Percentiles rank a stretch among this genome's conserved stretches.
Conservation (phyloP, 2,113 vertebrate species). For the Anolis carolinensis region DNA sequence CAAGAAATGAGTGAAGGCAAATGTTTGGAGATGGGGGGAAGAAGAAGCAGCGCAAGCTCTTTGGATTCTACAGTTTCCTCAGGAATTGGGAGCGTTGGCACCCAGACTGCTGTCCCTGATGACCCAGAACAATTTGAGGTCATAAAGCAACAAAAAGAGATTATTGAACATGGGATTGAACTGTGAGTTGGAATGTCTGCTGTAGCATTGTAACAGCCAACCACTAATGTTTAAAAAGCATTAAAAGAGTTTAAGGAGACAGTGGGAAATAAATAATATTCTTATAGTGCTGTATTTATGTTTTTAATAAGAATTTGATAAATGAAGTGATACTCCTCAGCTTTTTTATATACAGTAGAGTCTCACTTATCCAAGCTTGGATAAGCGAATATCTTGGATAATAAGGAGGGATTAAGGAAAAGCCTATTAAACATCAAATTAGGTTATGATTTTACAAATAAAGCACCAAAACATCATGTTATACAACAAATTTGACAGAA, state of each 20-base stretch:
- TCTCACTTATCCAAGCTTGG: no score
- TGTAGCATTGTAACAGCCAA: neutral
- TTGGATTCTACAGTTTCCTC: slow-evolving; percentile 91
- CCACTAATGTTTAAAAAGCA: slow-evolving; percentile 81
- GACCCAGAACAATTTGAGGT: slow-evolving; percentile 97
- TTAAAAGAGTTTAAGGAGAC: neutral
- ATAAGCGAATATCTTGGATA: no score
- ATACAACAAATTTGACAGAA: no score
- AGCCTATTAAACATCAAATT: no score
- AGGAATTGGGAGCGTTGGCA: slow-evolving; percentile 75
- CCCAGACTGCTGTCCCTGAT: slow-evolving; percentile 82
- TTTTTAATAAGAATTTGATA: neutral
- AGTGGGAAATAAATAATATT: neutral
- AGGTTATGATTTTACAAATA: no score
- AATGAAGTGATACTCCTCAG: neutral
- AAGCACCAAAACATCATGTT: no score
- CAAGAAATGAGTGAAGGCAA: slow-evolving; percentile 85
- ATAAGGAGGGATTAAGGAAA: no score
- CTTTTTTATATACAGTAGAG: no score
- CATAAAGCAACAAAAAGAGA: slow-evolving; percentile 98
- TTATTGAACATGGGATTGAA: slow-evolving; percentile 96
- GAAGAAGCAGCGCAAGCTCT: slow-evolving; percentile 90
- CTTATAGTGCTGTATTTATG: neutral
- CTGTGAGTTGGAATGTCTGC: slow-evolving; percentile 80
- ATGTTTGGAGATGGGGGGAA: slow-evolving; percentile 81